These are phyloP conservation scores for Brachyptera risi DNA, from an alignment of 2,888 invertebrate genomes.

Conservation along the genomic window DNA sequence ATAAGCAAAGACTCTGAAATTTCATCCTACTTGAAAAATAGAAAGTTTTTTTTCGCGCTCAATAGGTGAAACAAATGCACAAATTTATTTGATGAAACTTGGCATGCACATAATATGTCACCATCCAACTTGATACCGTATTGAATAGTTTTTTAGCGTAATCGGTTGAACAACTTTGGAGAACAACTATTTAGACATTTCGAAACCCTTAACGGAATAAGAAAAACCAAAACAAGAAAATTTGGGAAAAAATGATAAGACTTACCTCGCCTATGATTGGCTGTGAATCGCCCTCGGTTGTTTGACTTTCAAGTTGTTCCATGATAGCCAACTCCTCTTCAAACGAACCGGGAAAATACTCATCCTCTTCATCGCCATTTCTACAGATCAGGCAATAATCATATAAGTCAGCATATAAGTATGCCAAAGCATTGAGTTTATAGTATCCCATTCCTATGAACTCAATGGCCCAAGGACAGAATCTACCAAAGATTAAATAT, in stretches of 20 bases:
- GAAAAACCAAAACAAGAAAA: not conserved
- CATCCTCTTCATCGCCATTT: slow-evolving; percentile 54
- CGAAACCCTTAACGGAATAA: not conserved
- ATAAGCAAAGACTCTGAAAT: not conserved
- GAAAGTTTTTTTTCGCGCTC: not conserved
- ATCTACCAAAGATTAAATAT: too few relatives aligned
- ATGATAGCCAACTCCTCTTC: slow-evolving; percentile 67
- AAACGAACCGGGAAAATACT: slow-evolving; percentile 54
- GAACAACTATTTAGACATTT: not conserved
- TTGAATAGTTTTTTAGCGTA: not conserved
- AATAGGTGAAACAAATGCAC: not conserved
- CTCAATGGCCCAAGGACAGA: too few relatives aligned
- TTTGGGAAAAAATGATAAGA: not conserved
- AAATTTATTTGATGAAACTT: too few relatives aligned
- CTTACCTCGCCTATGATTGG: slow-evolving; percentile 21
- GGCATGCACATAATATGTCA: too few relatives aligned
- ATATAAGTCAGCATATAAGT: too few relatives aligned
- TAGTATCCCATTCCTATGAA: too few relatives aligned
- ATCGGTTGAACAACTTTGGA: not conserved
- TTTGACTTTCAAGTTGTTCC: slow-evolving; percentile 49
- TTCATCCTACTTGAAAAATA: not conserved
- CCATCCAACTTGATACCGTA: too few relatives aligned
- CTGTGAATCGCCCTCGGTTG: slow-evolving; percentile 28
- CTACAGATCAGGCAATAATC: not conserved
- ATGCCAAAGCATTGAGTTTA: too few relatives aligned